Base-by-base conservation (phyloP, 2,797 vertebrate genomes). In the Pipistrellus nathusii region DNA sequence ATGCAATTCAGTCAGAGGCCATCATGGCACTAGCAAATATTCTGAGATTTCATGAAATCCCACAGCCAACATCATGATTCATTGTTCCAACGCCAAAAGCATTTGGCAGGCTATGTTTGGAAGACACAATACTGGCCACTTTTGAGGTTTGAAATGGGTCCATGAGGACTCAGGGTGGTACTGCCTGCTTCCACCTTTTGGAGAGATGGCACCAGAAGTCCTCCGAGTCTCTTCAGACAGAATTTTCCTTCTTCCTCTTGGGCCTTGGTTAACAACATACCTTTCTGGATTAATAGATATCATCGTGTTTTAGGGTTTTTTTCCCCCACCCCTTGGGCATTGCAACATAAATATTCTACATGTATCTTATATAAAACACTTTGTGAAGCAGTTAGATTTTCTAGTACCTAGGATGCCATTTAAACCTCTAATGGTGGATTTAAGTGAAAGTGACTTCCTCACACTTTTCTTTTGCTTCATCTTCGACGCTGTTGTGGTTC, bases 11-110 rank as follows among this genome's bases (percentile, higher is more conserved):
- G 8, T 94, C 88, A 90, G 78, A 94, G 93, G 69, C 80, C 92
- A 25, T 90, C 85, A 90, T 72, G 78, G 59, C 59, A 93, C 75
- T 44, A 88, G 66, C 13, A 90, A 82, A 83, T 73, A 90, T 77
- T 92, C 69, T 77, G 94, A 90, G 84, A 88, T 94, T 88, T 95
- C 78, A 59, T 51, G 38, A 93, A 94, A 90, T 57, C n/a, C 64
- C 88, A 81, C 48, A 90, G 94, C 93, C 93, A 94, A 93, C 88
- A 18, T 82, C 18, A 10, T 91, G 90, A 96, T 95, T 92, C 85
- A 87, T 95, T 85, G 82, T 53, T 95, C 53, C 44, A 80, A 68
- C 85, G 93, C 91, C 64, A 78, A 90, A 85, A 90, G 78, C 88
- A 88, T 76, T 96, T 97, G 96, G 96, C 95, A 95, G 68, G 12